Conservation (phyloP, 2,797 vertebrate species). For the Cynopterus sphinx region DNA sequence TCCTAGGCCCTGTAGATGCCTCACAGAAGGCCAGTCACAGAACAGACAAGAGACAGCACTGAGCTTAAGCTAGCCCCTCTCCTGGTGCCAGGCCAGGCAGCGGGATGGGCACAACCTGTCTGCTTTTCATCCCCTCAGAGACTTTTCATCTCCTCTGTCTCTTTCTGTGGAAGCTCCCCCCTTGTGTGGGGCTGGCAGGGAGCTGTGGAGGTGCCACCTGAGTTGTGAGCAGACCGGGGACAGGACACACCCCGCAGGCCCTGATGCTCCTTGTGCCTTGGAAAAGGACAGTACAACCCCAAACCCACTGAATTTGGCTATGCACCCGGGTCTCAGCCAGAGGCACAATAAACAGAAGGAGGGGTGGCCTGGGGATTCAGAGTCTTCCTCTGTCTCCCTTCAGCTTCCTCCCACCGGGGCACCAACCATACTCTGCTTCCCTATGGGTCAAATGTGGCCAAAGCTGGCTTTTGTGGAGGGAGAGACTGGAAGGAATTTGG, state of each 20-base stretch:
- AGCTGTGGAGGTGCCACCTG: not conserved
- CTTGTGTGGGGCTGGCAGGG: not conserved
- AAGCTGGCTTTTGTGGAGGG: not conserved
- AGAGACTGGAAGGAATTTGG: too few species aligned
- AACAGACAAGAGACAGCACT: accelerated
- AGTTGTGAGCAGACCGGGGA: not conserved
- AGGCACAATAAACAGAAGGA: not conserved
- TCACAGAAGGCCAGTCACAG: not conserved
- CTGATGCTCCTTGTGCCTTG: not conserved
- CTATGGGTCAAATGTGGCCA: accelerated
- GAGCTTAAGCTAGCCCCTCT: not conserved
- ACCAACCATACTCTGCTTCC: accelerated
- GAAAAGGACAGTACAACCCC: too few species aligned
- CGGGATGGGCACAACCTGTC: accelerated
- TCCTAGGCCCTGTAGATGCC: not conserved
- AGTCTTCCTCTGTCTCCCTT: not conserved
- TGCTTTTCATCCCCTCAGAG: not conserved
- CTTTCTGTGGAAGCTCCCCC: not conserved
- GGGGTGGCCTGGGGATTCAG: accelerated
- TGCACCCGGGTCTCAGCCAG: not conserved
- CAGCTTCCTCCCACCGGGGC: not conserved
- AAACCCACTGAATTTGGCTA: not conserved
- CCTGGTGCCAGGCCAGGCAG: not conserved
- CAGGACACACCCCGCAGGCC: not conserved
- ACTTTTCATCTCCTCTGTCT: not conserved